Conservation (phyloP, 2,113 vertebrate species). For the Chaetodon trifascialis region DNA sequence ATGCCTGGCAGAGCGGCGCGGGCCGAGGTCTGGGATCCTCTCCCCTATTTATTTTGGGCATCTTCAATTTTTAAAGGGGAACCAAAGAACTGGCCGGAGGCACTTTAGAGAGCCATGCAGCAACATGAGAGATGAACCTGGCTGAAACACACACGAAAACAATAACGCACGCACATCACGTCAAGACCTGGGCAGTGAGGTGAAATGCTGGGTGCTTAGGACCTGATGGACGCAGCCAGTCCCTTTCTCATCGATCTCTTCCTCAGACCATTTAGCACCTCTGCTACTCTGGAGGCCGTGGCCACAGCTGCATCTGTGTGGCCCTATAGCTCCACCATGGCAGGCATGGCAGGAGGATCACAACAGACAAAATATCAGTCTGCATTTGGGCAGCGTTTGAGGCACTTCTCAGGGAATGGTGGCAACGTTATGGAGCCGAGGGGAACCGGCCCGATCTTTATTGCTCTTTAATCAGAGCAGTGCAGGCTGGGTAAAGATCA, state of each 20-base stretch:
- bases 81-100: conserved; percentile 70
- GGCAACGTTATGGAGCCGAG: conserved; percentile 62
- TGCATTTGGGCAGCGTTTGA: conserved; percentile 64
- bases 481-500: conserved; percentile 84
- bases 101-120: conserved; percentile 72
- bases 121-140: conserved; percentile 60
- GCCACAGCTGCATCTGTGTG: conserved; percentile 66
- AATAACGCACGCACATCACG: conserved; percentile 57
- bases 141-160: conserved; percentile 51
- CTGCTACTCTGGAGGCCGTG: conserved; percentile 60
- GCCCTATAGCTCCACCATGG: conserved; percentile 51
- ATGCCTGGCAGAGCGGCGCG: conserved; percentile 22
- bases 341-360: conserved; percentile 53
- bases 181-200: conserved; percentile 64
- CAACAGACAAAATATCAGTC: conserved; percentile 70
- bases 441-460: conserved; percentile 78
- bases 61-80: conserved; percentile 79
- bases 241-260: conserved; percentile 74
- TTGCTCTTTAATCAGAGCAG: conserved; percentile 86
- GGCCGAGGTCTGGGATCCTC: conserved; percentile 45
- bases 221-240: conserved; percentile 71
- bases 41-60: conserved; percentile 69
- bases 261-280: conserved; percentile 79
- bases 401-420: conserved; percentile 68
- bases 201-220: conserved; percentile 70